These are phyloP conservation scores for Strix uralensis DNA, from an alignment of 2,113 vertebrate species.

Conservation along the genomic window DNA sequence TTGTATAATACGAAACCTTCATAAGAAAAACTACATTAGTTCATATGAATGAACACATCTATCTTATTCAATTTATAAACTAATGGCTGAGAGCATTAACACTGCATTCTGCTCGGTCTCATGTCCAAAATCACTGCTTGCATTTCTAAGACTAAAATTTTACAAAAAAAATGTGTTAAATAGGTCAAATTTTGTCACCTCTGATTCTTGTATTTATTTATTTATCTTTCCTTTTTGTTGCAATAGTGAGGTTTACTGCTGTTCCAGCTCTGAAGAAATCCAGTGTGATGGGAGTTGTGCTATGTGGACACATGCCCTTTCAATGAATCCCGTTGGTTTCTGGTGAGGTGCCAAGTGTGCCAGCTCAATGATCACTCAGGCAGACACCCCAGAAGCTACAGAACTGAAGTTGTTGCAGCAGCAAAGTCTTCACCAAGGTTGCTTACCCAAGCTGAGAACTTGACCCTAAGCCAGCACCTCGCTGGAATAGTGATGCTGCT, in stretches of 20 bases:
- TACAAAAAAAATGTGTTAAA: background rate
- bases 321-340: background rate
- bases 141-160: constrained; percentile 29
- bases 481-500: rapidly evolving
- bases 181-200: background rate
- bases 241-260: background rate
- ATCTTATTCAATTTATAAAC: constrained; percentile 77
- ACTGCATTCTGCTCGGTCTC: constrained; percentile 55
- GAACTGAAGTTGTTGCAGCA: rapidly evolving
- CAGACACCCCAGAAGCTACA: background rate
- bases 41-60: constrained; percentile 79
- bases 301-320: rapidly evolving
- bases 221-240: background rate
- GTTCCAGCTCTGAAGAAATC: background rate
- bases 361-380: background rate
- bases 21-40: constrained; percentile 77
- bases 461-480: rapidly evolving
- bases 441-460: rapidly evolving
- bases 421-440: background rate
- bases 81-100: constrained; percentile 74
- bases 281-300: rapidly evolving
- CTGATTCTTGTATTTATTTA: background rate
- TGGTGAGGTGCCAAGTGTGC: background rate
- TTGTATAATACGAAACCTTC: constrained; percentile 81
- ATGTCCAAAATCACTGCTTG: constrained; percentile 56